Base-by-base conservation (phyloP, 2,888 invertebrate genomes). In the Drosophila nigricruria region DNA sequence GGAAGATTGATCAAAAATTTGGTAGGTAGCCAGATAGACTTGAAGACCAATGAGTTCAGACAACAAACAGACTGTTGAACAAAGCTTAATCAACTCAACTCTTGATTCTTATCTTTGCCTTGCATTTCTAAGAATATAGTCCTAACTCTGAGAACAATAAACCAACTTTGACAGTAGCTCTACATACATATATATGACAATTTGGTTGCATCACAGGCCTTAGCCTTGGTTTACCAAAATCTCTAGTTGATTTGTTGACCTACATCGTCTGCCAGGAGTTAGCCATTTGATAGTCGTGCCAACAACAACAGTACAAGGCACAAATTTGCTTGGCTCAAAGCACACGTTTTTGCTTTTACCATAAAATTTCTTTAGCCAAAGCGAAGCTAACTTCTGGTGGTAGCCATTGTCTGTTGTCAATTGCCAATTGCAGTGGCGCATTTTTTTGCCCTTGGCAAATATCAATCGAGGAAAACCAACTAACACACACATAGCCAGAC, bases 391-490 rank as follows among this genome's bases (percentile, higher is more conserved):
- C 34, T 43, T 30, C 20, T 38, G 32, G 10, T 23, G 25, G 6
- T 20, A 34, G 25, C 27, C 27, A 43, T 59, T 64, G 34, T 30
- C 36, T 59, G 43, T 47, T 42, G 30, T 32, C 49, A 23, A 16
- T 23, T 50, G 34, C 20, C 50, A 58, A 20, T 25, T 52, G 36
- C 67, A 58, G 32, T 23, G 30, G 23, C 9, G 42, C 5, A 42
- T 25, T 52, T 52, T 52, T 52, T 69, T 53, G 32, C 10, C 32
- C n/a, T n/a, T 23, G 23, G 45, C 45, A 10, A 66, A 53, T 27
- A 60, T 52, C 52, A 69, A 47, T 53, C 69, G 20, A 36, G 18
- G 30, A 10, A 49, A 65, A 8, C 36, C 23, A 60, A 52, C 27
- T 20, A 42, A 53, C 36, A 36, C 32, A 61, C 45, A 52, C 12